Percentiles rank a stretch among this genome's conserved stretches.
phyloP scores from a whole-genome alignment of 2,797 vertebrate species.

The Arrhamphus sclerolepis region DNA sequence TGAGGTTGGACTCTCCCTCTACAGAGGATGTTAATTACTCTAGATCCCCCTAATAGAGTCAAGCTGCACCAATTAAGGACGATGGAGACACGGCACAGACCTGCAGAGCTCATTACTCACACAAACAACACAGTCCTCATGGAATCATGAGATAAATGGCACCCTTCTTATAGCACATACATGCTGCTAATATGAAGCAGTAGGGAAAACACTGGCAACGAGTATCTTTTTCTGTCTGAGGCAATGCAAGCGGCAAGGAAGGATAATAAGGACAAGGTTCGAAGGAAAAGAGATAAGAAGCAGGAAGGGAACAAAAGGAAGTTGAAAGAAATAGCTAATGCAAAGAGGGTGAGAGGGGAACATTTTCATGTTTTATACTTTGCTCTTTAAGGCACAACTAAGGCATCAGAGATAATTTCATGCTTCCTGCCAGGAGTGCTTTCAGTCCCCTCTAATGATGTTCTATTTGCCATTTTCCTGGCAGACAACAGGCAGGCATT shows the following conservation, averaged over 20 bases:
- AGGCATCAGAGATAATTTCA: slow-evolving; percentile 50
- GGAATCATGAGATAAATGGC: slow-evolving; percentile 69
- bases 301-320: slow-evolving; percentile 42
- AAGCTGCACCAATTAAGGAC: slow-evolving; percentile 73
- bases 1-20: slow-evolving; percentile 18
- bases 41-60: slow-evolving; percentile 70
- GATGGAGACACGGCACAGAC: slow-evolving; percentile 57
- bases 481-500: background rate
- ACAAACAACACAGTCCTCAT: slow-evolving; percentile 63
- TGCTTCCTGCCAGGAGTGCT: slow-evolving; percentile 34
- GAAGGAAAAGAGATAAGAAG: slow-evolving; percentile 28
- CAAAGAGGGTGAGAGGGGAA: slow-evolving; percentile 26
- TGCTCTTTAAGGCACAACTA: slow-evolving; percentile 35
- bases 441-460: slow-evolving; percentile 25
- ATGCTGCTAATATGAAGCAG: slow-evolving; percentile 35
- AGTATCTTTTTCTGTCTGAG: slow-evolving; percentile 13
- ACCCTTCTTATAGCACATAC: slow-evolving; percentile 44
- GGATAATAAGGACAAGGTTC: slow-evolving; percentile 7
- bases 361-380: slow-evolving; percentile 16
- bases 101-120: slow-evolving; percentile 73
- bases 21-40: slow-evolving; percentile 63
- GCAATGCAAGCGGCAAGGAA: slow-evolving; percentile 4
- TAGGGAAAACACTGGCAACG: slow-evolving; percentile 17
- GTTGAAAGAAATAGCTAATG: slow-evolving; percentile 36
- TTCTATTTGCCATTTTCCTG: slow-evolving; percentile 13